Base-by-base conservation (phyloP, 1,140 invertebrate species). In the Dolichoris vasculosae region DNA sequence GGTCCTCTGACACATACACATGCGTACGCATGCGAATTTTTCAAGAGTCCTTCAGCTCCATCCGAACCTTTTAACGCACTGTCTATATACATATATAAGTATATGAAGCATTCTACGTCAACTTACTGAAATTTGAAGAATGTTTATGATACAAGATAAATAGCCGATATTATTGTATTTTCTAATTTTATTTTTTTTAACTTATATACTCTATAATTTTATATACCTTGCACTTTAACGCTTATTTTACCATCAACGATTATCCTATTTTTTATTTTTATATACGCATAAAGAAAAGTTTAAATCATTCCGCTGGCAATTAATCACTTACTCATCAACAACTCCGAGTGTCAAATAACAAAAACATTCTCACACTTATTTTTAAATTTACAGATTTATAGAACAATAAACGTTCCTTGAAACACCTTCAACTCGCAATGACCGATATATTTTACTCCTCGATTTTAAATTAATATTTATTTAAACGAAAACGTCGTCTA, bases 11-110 rank as follows among this genome's bases (percentile, higher is more conserved):
- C 71, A 43, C 55, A 64, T 38, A 51, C 48, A 67, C 55, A 30
- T 40, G 6, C 40, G 40, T 15, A 23, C 48, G 77, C 46, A 48
- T 67, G 77, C 84, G 48, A 69, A 83, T 48, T 59, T 75, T 43
- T 48, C 82, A 51, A 69, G 80, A 71, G 38, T 76, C 46, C 43
- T 76, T 76, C 75, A 82, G 71, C 48, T 59, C 38, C 59, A 40
- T 26, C 32, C 71, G 59, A 46, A 43, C 38, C 64, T 51, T 82
- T 82, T 69, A 51, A 73, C 75, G 30, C 23, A 15, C 75, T 30
- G 43, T 51, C 26, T n/a, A n/a, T 43, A 73, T 43, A 43, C 40
- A 43, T n/a, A 38, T 40, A 73, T 43, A 73, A 73, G 23, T 73
- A 73, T 73, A 73, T 7, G 69, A 73, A 73, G 69, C 69, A 43